phyloP scores from a whole-genome alignment of 2,113 vertebrate species.

The Serilophus lunatus region DNA sequence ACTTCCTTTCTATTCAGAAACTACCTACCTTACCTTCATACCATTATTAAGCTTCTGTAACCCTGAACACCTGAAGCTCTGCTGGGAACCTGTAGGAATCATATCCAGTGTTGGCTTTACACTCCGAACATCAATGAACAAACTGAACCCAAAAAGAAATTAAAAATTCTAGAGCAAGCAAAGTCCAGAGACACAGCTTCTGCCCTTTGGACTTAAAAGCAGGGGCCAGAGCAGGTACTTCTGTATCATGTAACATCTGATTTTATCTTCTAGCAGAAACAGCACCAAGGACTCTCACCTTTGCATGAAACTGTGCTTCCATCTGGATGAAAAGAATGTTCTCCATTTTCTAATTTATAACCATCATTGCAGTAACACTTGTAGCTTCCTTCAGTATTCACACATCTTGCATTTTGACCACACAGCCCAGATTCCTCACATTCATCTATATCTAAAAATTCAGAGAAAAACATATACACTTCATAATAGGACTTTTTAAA shows the following conservation, averaged over 20 bases:
- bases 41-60: background rate
- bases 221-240: background rate
- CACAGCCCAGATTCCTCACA: slow-evolving; percentile 78
- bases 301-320: slow-evolving; percentile 70
- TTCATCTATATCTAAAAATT: slow-evolving; percentile 82
- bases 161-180: background rate
- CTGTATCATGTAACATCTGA: background rate
- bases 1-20: background rate
- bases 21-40: background rate
- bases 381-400: slow-evolving; percentile 82
- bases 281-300: slow-evolving; percentile 69
- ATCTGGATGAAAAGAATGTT: slow-evolving; percentile 71
- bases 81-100: background rate
- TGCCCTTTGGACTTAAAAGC: background rate
- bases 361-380: slow-evolving; percentile 83
- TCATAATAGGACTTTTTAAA: background rate
- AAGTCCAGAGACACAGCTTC: background rate
- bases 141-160: background rate
- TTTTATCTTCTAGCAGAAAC: background rate
- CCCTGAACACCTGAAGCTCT: background rate
- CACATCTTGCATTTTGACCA: slow-evolving; percentile 78
- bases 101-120: too few species aligned
- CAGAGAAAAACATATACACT: background rate
- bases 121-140: background rate
- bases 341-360: slow-evolving; percentile 75